Conservation (phyloP, 2,113 vertebrate species). For the Oriolus oriolus region DNA sequence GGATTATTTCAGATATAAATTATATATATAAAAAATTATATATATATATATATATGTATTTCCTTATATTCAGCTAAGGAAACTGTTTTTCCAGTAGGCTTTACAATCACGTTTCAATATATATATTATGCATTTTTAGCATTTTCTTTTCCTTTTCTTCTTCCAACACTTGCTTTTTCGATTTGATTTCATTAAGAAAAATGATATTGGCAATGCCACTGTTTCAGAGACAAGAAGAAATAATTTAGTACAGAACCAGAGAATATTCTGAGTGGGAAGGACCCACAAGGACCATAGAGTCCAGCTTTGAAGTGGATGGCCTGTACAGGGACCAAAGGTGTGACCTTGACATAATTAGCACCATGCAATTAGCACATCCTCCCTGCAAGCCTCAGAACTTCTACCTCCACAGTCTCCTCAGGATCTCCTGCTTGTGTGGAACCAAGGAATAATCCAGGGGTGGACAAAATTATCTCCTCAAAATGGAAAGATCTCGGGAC, state of each 20-base stretch:
- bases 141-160: not conserved
- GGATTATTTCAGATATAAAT: not conserved
- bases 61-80: not conserved
- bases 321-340: not conserved
- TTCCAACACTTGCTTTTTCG: not conserved
- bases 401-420: not conserved
- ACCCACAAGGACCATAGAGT: not conserved
- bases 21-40: too few relatives aligned
- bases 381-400: not conserved
- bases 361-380: not conserved
- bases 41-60: too few relatives aligned
- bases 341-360: not conserved
- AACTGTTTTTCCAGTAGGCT: not conserved
- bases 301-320: not conserved
- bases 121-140: not conserved
- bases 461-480: not conserved
- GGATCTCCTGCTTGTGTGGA: not conserved
- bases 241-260: not conserved
- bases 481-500: constrained; percentile 25
- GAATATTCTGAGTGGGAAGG: not conserved
- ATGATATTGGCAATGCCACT: not conserved
- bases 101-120: not conserved
- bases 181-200: not conserved
- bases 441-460: not conserved
- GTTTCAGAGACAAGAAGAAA: not conserved